Evolutionary conservation across 2,888 invertebrate genomes (phyloP).

Genomic region (Pegoplata infirma): DNA sequence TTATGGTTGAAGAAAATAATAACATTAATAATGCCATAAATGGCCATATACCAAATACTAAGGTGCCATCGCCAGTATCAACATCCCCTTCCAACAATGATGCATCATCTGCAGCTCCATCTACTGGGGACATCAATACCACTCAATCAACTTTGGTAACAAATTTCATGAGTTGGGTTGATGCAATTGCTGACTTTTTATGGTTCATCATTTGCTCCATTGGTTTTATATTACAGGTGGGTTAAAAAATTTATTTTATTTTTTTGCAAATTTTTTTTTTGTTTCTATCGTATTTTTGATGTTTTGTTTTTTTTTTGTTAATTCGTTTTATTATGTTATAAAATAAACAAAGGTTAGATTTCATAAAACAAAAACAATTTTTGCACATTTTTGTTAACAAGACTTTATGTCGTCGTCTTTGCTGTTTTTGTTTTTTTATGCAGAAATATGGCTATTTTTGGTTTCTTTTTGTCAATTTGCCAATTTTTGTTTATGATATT

Average conservation of each 20-base stretch:
- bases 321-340: conserved; percentile 3
- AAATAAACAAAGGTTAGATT: conserved; percentile 1
- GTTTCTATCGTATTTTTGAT: no score
- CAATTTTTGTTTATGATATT: background rate
- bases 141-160: conserved; percentile 54
- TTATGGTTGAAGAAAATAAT: conserved; percentile 72
- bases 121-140: conserved; percentile 2
- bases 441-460: background rate
- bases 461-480: background rate
- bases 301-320: background rate
- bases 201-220: conserved; percentile 75
- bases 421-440: background rate
- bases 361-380: no score
- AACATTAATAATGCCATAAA: conserved; percentile 64
- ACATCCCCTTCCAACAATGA: conserved; percentile 3
- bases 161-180: conserved; percentile 66
- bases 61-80: conserved; percentile 21
- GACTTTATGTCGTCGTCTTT: background rate
- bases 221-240: conserved; percentile 75
- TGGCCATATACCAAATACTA: conserved; percentile 42
- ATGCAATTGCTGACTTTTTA: conserved; percentile 72
- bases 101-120: conserved; percentile 4
- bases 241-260: conserved; percentile 42
- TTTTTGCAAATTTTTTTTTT: conserved; percentile 2
- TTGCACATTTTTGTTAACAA: no score